phyloP scores from a whole-genome alignment of 2,888 invertebrate species.

The Andrena praecox region DNA sequence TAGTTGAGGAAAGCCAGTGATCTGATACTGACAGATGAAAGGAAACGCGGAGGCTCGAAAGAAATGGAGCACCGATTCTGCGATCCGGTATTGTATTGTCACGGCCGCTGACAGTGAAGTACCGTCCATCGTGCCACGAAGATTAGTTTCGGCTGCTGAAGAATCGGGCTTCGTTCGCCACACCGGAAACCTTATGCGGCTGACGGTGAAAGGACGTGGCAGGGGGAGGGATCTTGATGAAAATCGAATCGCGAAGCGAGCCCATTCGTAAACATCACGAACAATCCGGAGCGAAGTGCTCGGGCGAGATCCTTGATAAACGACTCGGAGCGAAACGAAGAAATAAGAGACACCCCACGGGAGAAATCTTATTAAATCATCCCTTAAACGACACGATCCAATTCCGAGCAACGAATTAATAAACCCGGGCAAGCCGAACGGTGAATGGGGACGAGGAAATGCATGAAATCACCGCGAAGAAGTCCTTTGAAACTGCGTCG shows the following conservation, averaged over 20 bases:
- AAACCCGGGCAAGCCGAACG: neutral
- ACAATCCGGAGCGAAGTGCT: constrained; percentile 31
- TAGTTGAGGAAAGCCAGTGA: constrained; percentile 49
- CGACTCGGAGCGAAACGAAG: neutral
- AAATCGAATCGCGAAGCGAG: constrained; percentile 43
- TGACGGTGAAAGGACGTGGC: constrained; percentile 37
- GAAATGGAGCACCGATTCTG: constrained; percentile 56
- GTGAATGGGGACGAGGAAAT: neutral
- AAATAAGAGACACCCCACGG: neutral
- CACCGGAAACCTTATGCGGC: constrained; percentile 44
- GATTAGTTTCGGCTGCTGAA: constrained; percentile 69
- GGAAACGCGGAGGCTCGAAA: constrained; percentile 48
- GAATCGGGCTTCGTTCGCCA: constrained; percentile 63
- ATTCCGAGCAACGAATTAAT: neutral
- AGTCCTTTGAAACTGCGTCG: neutral
- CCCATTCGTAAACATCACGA: constrained; percentile 55
- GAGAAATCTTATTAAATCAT: constrained; percentile 4
- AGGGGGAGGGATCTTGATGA: constrained; percentile 42
- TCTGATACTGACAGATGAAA: constrained; percentile 65
- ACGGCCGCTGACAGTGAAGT: constrained; percentile 69
- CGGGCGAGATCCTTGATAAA: constrained; percentile 5
- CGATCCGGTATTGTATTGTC: constrained; percentile 64
- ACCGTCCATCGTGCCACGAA: constrained; percentile 64
- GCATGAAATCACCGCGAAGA: neutral
- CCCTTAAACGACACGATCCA: neutral